phyloP scores from a whole-genome alignment of 1,140 invertebrate genomes.

The Diachasma alloeum region DNA sequence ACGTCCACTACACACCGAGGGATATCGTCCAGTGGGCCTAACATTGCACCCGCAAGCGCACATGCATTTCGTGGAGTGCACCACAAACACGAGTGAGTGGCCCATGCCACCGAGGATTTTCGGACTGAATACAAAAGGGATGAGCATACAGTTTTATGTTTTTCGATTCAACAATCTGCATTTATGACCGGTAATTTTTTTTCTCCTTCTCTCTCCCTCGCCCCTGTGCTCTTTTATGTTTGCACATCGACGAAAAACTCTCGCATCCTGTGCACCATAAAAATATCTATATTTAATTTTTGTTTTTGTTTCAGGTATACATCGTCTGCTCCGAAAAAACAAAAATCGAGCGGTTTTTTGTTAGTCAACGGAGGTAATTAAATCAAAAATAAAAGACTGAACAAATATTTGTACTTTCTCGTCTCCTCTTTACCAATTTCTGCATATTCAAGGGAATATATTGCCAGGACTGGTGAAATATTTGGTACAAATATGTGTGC shows the following conservation, averaged over 20 bases:
- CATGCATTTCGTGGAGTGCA: slow-evolving; percentile 3
- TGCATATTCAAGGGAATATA: neutral
- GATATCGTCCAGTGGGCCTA: slow-evolving; percentile 1
- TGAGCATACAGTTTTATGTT: neutral
- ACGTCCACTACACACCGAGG: slow-evolving; percentile 2
- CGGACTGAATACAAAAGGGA: neutral
- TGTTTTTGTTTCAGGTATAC: neutral
- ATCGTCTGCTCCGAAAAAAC: neutral
- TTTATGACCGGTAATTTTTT: neutral
- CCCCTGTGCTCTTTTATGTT: neutral
- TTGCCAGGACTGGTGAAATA: neutral
- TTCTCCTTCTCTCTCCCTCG: neutral
- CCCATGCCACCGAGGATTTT: neutral
- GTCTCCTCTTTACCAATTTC: slow-evolving; percentile 1
- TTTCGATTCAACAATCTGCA: slow-evolving; percentile 7
- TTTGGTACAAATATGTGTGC: neutral
- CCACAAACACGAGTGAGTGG: neutral
- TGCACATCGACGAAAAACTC: neutral
- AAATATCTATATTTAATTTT: neutral
- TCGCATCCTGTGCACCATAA: neutral
- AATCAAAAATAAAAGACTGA: neutral
- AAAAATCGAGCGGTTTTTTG: neutral
- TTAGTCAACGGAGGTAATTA: neutral
- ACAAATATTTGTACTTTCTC: slow-evolving; percentile 1
- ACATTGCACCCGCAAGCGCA: neutral